Conservation (phyloP, 2,888 invertebrate species). For the Aporophyla lueneburgensis region DNA sequence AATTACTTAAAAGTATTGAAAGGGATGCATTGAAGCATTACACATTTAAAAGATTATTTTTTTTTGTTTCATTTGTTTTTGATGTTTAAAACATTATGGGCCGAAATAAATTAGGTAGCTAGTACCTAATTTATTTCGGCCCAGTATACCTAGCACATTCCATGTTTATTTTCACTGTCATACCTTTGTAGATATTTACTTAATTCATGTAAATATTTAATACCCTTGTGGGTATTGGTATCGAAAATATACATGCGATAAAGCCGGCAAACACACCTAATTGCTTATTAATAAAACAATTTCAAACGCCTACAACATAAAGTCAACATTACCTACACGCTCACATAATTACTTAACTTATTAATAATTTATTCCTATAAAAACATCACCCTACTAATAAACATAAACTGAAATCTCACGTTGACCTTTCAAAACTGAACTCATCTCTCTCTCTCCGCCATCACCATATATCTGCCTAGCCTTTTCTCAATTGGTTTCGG, state of each 20-base stretch:
- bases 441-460: too few species aligned
- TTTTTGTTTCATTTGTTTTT: too few species aligned
- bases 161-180: background rate
- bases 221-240: constrained; percentile 3
- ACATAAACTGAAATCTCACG: background rate
- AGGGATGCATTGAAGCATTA: too few species aligned
- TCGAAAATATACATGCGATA: constrained; percentile 11
- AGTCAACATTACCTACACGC: constrained; percentile 5
- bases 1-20: too few species aligned
- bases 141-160: background rate
- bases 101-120: too few species aligned
- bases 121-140: too few species aligned
- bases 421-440: too few species aligned
- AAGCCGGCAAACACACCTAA: constrained; percentile 2
- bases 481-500: too few species aligned
- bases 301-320: background rate
- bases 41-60: too few species aligned
- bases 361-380: constrained; percentile 1
- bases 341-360: background rate
- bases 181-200: background rate
- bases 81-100: too few species aligned
- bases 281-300: constrained; percentile 6
- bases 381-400: background rate
- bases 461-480: too few species aligned
- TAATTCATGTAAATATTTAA: background rate